Percentiles rank a stretch among this genome's conserved stretches.
Evolutionary conservation across 2,888 invertebrate species (phyloP).

Genomic region (Archips xylosteana): DNA sequence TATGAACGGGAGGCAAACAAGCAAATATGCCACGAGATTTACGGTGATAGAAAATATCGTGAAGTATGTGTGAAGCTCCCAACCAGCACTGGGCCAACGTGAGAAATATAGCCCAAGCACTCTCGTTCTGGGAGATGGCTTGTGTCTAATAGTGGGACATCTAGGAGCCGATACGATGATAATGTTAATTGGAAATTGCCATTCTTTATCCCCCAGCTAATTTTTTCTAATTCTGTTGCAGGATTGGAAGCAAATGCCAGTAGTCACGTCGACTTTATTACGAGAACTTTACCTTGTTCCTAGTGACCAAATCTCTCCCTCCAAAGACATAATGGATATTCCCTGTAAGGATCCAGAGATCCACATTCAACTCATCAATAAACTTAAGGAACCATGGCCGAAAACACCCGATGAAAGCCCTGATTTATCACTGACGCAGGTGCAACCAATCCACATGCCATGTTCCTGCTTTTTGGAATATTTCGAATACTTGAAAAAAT

Average conservation of each 20-base stretch:
- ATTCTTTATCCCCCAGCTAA: not conserved
- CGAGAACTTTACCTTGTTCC: not conserved
- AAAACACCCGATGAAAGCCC: not conserved
- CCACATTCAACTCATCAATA: not conserved
- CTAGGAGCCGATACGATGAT: too few species aligned
- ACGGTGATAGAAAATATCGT: too few species aligned
- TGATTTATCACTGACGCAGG: not conserved
- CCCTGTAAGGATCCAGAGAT: not conserved
- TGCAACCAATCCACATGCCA: not conserved
- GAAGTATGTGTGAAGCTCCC: too few species aligned
- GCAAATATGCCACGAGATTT: too few species aligned
- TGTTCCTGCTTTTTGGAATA: conserved; percentile 1
- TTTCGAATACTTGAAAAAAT: not conserved
- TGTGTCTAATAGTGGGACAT: too few species aligned
- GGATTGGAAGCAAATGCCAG: conserved; percentile 4
- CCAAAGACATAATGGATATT: not conserved
- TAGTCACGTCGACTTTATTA: not conserved
- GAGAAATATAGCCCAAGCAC: too few species aligned
- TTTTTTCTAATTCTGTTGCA: not conserved
- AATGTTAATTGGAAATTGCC: too few species aligned
- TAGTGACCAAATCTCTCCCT: not conserved
- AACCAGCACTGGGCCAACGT: too few species aligned
- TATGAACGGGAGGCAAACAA: too few species aligned
- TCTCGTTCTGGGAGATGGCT: too few species aligned
- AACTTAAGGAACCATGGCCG: not conserved